Base-by-base conservation (phyloP, 2,888 invertebrate genomes). In the Ophioninae sp. region DNA sequence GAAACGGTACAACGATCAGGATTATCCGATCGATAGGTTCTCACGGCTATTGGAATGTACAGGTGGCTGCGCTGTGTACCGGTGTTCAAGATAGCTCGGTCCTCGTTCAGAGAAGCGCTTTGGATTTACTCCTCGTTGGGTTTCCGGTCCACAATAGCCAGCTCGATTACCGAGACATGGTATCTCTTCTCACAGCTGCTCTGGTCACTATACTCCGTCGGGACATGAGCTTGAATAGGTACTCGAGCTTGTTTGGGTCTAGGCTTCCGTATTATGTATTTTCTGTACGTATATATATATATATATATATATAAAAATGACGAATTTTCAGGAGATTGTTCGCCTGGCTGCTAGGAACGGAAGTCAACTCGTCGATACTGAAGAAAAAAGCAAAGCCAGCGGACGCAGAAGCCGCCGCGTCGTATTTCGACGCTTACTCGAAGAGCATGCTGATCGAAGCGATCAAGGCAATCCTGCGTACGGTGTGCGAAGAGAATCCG, bases 171-270 rank as follows among this genome's bases (percentile, higher is more conserved):
- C 93, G 94, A 9, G 97, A 97, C 91, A 95, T 96, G 94, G 95
- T 96, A 69, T 94, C 94, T 78, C 93, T 97, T 84, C 95, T 97
- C 8, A 96, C 96, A 37, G 95, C 97, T 79, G 96, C 96, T 39
- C 93, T 98, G 74, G 94, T 95, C 61, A 96, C 96, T 7, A 96
- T 98, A 85, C 93, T 98, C 71, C 93, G 98, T 64, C 94, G 98
- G 83, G 98, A 98, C 91, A 98, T 98, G 97, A 98, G 97, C 41
- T 94, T 98, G 17, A 98, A 98, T 92, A 95, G 96, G 95, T 95
- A 92, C 80, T 63, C 71, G 83, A 39, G 44, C 3, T 30, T 30
- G 30, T n/a, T n/a, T n/a, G n/a, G n/a, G n/a, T n/a, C n/a, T n/a
- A n/a, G n/a, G n/a, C n/a, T n/a, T n/a, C n/a, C n/a, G n/a, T n/a